Percentiles rank a stretch among this genome's conserved stretches.
These are phyloP conservation scores for Peribatodes rhomboidaria DNA, from an alignment of 2,888 invertebrate genomes.

Conservation along the genomic window DNA sequence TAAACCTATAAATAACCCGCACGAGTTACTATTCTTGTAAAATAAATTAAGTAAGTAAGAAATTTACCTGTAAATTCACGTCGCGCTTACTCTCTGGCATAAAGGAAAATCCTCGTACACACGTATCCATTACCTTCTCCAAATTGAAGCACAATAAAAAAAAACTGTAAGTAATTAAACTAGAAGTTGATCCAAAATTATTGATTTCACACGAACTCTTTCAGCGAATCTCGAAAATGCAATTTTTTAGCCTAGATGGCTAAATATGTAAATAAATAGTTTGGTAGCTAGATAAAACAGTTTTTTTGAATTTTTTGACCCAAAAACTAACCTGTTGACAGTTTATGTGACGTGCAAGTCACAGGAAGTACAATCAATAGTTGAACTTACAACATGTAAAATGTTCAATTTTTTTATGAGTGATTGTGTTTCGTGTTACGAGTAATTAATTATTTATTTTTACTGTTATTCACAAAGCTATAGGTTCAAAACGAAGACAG, in stretches of 20 bases:
- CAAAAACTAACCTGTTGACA: not conserved
- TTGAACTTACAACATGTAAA: not conserved
- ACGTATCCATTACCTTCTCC: slow-evolving; percentile 62
- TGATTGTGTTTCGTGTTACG: not conserved
- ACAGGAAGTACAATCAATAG: not conserved
- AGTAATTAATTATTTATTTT: not conserved
- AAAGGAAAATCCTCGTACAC: slow-evolving; percentile 73
- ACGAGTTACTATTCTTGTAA: no score
- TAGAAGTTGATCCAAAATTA: slow-evolving; percentile 5
- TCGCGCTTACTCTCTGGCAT: slow-evolving; percentile 67
- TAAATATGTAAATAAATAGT: not conserved
- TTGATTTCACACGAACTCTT: slow-evolving; percentile 3
- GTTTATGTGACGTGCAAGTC: not conserved
- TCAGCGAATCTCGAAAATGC: not conserved
- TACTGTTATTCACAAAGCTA: not conserved
- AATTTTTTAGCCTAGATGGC: slow-evolving; percentile 5
- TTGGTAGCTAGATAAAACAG: not conserved
- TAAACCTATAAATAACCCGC: no score
- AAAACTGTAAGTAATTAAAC: slow-evolving; percentile 2
- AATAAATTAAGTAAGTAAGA: no score
- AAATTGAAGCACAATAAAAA: slow-evolving; percentile 20
- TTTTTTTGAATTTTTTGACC: slow-evolving; percentile 16
- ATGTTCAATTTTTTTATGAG: not conserved
- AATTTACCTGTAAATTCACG: slow-evolving; percentile 64
- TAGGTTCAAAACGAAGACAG: not conserved